Conservation (phyloP, 2,888 invertebrate species). For the Arge pagana region DNA sequence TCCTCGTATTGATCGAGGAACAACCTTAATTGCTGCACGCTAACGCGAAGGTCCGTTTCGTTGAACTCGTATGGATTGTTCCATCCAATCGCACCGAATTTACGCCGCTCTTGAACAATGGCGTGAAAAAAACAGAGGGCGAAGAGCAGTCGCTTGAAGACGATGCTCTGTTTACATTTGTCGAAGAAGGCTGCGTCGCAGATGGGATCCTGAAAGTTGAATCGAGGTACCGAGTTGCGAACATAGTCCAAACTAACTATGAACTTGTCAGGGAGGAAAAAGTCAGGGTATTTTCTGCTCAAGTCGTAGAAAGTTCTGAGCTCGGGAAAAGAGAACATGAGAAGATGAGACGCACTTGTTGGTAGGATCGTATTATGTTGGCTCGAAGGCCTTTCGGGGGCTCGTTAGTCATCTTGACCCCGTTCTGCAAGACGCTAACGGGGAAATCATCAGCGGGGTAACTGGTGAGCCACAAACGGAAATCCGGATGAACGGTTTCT, state of each 20-base stretch:
- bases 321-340: not conserved
- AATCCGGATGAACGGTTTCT: slow-evolving; percentile 86
- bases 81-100: slow-evolving; percentile 94
- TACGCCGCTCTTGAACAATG: slow-evolving; percentile 84
- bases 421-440: slow-evolving; percentile 87
- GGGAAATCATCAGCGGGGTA: slow-evolving; percentile 92
- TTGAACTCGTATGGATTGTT: slow-evolving; percentile 96
- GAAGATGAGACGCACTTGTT: no score
- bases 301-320: not conserved
- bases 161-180: slow-evolving; percentile 72
- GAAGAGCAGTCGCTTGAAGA: slow-evolving; percentile 84
- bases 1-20: slow-evolving; percentile 83
- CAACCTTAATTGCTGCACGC: slow-evolving; percentile 86
- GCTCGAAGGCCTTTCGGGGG: slow-evolving; percentile 88
- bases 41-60: slow-evolving; percentile 90
- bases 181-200: slow-evolving; percentile 88
- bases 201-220: slow-evolving; percentile 71
- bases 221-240: not conserved
- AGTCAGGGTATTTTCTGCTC: not conserved
- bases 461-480: slow-evolving; percentile 92
- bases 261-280: not conserved
- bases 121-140: slow-evolving; percentile 94
- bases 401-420: slow-evolving; percentile 96
- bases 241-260: no score
- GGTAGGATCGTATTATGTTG: slow-evolving; percentile 81